phyloP scores from a whole-genome alignment of 2,113 vertebrate genomes.

The Dinomys branickii region DNA sequence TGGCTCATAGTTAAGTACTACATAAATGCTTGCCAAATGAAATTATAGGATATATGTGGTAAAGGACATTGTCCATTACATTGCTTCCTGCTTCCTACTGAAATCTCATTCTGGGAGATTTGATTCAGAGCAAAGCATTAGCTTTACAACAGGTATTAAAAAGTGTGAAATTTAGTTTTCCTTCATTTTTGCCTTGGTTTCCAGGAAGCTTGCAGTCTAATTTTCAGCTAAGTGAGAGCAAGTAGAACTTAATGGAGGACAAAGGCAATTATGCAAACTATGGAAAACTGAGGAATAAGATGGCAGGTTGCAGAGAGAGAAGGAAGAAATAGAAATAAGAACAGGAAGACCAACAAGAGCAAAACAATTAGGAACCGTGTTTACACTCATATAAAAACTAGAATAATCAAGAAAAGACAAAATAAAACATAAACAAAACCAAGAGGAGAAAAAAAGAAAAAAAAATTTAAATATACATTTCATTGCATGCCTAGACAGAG shows the following conservation, averaged over 20 bases:
- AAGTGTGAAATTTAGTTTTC: not conserved
- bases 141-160: not conserved
- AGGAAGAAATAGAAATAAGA: too few species aligned
- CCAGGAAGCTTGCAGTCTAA: not conserved
- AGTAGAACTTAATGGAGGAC: not conserved
- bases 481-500: not conserved
- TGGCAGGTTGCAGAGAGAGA: too few species aligned
- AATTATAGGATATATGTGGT: not conserved
- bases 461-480: not conserved
- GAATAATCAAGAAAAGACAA: too few species aligned
- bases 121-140: not conserved
- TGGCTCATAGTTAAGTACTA: not conserved
- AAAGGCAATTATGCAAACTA: too few species aligned
- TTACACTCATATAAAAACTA: too few species aligned
- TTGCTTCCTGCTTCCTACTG: not conserved
- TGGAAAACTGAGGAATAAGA: too few species aligned
- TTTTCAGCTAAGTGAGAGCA: not conserved
- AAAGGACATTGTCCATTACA: not conserved
- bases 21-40: not conserved
- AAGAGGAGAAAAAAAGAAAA: not conserved
- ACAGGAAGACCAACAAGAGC: too few species aligned
- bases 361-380: too few species aligned
- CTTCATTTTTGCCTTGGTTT: slow-evolving; percentile 25
- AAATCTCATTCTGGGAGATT: slow-evolving; percentile 11
- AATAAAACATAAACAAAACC: not conserved